phyloP scores from a whole-genome alignment of 1,140 invertebrate species.

The Nymphalis io region DNA sequence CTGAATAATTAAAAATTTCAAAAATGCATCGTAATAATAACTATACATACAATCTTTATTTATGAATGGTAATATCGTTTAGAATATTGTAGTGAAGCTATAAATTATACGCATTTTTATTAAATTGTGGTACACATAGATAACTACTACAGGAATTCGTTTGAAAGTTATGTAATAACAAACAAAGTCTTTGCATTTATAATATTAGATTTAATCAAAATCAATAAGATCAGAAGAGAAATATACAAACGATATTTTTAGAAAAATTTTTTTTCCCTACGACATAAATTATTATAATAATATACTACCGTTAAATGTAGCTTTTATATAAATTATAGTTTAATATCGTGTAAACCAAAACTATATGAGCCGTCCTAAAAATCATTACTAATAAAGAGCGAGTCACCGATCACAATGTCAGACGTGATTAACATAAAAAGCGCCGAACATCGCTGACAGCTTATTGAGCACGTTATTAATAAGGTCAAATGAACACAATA shows the following conservation, averaged over 20 bases:
- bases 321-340: too few species aligned
- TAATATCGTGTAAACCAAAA: not conserved
- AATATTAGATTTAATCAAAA: too few species aligned
- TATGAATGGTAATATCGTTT: not conserved
- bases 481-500: too few species aligned
- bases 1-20: not conserved
- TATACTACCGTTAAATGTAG: not conserved
- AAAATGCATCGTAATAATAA: not conserved
- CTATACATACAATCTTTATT: not conserved
- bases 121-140: too few species aligned
- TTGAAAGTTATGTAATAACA: not conserved
- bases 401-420: slow-evolving; percentile 11
- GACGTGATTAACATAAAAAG: slow-evolving; percentile 16
- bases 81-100: not conserved
- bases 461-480: too few species aligned
- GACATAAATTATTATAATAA: not conserved
- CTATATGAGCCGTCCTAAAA: not conserved
- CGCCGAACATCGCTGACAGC: not conserved
- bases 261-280: not conserved
- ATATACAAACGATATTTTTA: too few species aligned
- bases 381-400: not conserved
- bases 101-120: not conserved
- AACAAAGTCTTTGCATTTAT: too few species aligned
- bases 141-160: too few species aligned
- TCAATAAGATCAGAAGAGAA: too few species aligned